These are phyloP conservation scores for Catocala sponsa DNA, from an alignment of 2,888 invertebrate genomes.

Conservation along the genomic window DNA sequence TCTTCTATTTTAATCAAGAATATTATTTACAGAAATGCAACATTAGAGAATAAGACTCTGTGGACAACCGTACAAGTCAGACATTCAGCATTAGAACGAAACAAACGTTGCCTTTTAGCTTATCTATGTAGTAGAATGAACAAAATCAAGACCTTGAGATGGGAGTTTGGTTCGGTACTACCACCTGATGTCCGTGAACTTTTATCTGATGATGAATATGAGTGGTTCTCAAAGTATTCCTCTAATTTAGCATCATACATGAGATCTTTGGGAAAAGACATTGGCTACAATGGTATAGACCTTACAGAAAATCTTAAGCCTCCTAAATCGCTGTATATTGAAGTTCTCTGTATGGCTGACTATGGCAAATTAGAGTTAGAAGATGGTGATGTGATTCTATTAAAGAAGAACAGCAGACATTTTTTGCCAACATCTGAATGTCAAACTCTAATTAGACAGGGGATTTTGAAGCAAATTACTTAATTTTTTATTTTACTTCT, in stretches of 20 bases:
- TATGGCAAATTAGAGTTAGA: conserved; percentile 98
- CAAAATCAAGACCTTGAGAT: conserved; percentile 95
- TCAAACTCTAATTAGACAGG: conserved; percentile 96
- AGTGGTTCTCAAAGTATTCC: conserved; percentile 97
- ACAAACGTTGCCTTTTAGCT: conserved; percentile 95
- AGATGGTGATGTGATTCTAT: conserved; percentile 95
- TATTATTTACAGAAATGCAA: conserved; percentile 77
- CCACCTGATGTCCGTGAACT: conserved; percentile 94
- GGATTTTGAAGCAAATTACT: conserved; percentile 93
- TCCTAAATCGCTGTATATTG: conserved; percentile 96
- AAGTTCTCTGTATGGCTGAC: conserved; percentile 96
- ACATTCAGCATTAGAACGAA: conserved; percentile 95
- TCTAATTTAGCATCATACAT: conserved; percentile 95
- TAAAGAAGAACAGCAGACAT: conserved; percentile 97
- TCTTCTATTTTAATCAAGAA: too few relatives aligned
- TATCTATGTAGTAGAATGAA: conserved; percentile 94
- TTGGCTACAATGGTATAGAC: conserved; percentile 92
- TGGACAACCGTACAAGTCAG: conserved; percentile 94
- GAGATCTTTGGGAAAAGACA: conserved; percentile 94
- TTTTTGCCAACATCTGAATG: conserved; percentile 96
- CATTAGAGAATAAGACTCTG: conserved; percentile 87
- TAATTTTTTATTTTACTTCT: conserved; percentile 31
- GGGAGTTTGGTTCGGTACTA: conserved; percentile 98
- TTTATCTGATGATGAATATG: conserved; percentile 93
- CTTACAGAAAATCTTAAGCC: conserved; percentile 96